Conservation (phyloP, 2,888 invertebrate species). For the Gryllus longicercus region DNA sequence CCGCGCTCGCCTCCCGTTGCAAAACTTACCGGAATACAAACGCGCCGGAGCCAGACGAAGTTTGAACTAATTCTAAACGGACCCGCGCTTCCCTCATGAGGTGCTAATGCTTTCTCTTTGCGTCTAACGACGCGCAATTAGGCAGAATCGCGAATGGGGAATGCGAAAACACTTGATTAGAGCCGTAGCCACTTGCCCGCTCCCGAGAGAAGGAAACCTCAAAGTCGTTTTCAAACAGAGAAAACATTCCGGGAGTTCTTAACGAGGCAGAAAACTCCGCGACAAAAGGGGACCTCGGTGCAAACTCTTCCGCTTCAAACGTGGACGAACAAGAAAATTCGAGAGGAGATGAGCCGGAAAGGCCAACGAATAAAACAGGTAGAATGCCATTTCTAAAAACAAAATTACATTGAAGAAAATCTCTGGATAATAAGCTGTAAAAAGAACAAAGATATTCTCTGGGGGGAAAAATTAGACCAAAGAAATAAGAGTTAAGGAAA, state of each 20-base stretch:
- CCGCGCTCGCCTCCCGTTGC: no score
- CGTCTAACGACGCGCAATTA: not conserved
- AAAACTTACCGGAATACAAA: no score
- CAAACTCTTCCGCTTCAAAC: not conserved
- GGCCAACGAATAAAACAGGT: slow-evolving; percentile 1
- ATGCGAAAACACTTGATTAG: slow-evolving; percentile 3
- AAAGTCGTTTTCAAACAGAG: not conserved
- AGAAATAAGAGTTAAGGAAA: not conserved
- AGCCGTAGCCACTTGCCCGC: not conserved
- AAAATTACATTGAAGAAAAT: not conserved
- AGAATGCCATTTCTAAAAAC: slow-evolving; percentile 1
- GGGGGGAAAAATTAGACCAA: not conserved
- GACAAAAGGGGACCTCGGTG: not conserved
- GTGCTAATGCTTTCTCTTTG: not conserved
- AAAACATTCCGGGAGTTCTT: not conserved
- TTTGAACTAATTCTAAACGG: no score
- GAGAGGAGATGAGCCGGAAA: not conserved
- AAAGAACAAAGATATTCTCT: not conserved
- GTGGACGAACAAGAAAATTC: not conserved
- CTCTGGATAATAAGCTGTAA: not conserved
- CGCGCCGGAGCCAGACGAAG: no score
- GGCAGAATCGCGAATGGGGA: not conserved
- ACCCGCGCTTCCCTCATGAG: no score
- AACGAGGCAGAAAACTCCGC: not conserved
- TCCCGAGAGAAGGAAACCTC: not conserved